Evolutionary conservation across 2,888 invertebrate species (phyloP).

Genomic region (Dexiosoma caninum): DNA sequence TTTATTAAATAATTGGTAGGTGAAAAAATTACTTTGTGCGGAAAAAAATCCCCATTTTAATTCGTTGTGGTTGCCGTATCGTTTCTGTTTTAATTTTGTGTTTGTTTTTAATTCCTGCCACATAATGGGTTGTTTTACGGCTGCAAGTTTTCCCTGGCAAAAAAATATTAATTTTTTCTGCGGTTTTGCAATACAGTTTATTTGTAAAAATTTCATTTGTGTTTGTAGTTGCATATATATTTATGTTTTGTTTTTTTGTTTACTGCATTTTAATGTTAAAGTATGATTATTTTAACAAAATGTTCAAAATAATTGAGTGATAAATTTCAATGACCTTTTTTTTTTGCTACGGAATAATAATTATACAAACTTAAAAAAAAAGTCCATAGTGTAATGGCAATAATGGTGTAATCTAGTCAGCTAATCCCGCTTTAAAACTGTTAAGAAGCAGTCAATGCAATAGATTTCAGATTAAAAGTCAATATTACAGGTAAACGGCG

Average conservation of each 20-base stretch:
- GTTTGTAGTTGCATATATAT: background rate
- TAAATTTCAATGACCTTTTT: slow-evolving; percentile 35
- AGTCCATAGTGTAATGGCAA: background rate
- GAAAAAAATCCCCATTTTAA: slow-evolving; percentile 52
- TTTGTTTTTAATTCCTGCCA: slow-evolving; percentile 55
- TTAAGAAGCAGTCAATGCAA: too few species aligned
- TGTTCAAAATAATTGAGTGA: slow-evolving; percentile 47
- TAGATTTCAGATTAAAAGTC: too few species aligned
- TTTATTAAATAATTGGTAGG: slow-evolving; percentile 32
- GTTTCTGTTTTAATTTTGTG: slow-evolving; percentile 12
- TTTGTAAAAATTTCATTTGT: slow-evolving; percentile 8
- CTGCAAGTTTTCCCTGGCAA: background rate
- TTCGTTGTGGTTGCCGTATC: slow-evolving; percentile 49
- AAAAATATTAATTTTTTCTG: slow-evolving; percentile 24
- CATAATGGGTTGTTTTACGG: slow-evolving; percentile 55
- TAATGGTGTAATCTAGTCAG: too few species aligned
- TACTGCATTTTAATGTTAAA: slow-evolving; percentile 1
- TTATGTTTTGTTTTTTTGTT: background rate
- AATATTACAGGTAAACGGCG: too few species aligned
- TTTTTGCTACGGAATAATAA: too few species aligned
- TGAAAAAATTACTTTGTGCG: slow-evolving; percentile 43
- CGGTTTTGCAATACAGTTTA: slow-evolving; percentile 36
- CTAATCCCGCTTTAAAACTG: too few species aligned
- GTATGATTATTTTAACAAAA: slow-evolving; percentile 35
- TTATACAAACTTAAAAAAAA: too few species aligned